Evolutionary conservation across 2,888 invertebrate genomes (phyloP).

Genomic region (Dioctria linearis): DNA sequence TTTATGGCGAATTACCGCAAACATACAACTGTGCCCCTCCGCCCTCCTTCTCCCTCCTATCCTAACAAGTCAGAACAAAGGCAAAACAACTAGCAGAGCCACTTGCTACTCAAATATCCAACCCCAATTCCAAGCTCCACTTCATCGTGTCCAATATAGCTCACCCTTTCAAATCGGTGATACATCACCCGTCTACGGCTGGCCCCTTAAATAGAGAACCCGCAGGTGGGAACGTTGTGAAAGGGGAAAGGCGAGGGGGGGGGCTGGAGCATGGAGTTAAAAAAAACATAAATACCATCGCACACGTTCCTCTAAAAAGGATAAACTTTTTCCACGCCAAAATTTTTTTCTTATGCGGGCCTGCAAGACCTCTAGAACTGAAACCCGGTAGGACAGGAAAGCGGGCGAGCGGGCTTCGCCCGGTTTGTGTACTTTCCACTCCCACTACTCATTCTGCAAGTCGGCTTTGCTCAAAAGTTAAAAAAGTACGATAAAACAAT

Average conservation of each 20-base stretch:
- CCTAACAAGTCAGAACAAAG: too few relatives aligned
- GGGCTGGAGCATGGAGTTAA: conserved; percentile 2
- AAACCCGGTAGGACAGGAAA: neutral
- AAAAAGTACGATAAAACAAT: conserved; percentile 56
- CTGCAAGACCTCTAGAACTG: neutral
- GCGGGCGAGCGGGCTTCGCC: neutral
- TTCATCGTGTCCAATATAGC: conserved; percentile 50
- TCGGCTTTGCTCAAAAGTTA: conserved; percentile 53
- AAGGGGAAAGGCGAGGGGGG: neutral
- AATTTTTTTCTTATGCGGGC: conserved; percentile 38
- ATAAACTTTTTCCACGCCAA: conserved; percentile 52
- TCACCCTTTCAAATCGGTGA: conserved; percentile 50
- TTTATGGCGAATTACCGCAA: conserved; percentile 53
- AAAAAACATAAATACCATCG: conserved; percentile 42
- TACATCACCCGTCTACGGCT: conserved; percentile 27
- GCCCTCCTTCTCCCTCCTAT: neutral
- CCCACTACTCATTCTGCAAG: conserved; percentile 19
- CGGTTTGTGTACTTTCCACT: conserved; percentile 10
- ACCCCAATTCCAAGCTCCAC: conserved; percentile 8
- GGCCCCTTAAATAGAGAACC: conserved; percentile 1
- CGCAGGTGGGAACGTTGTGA: neutral
- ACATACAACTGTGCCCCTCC: conserved; percentile 27
- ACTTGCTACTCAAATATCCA: conserved; percentile 28
- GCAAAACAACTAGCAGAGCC: neutral
- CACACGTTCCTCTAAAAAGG: conserved; percentile 52